Percentiles rank a stretch among this genome's conserved stretches.
phyloP scores from a whole-genome alignment of 2,888 invertebrate genomes.

The Caenorhabditis macrosperma region DNA sequence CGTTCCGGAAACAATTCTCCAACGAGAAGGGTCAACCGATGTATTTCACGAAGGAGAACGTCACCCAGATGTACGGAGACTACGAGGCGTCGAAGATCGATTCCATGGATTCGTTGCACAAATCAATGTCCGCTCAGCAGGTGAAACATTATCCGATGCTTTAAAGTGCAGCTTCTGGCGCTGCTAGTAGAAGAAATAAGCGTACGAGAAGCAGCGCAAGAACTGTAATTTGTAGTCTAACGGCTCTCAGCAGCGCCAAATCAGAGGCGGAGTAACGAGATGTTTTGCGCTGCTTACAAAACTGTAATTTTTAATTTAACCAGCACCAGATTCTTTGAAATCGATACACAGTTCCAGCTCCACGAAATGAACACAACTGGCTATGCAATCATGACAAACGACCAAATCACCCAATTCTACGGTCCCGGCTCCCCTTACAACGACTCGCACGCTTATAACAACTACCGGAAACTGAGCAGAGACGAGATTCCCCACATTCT shows the following conservation, averaged over 20 bases:
- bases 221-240: no score
- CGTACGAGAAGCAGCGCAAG: no score
- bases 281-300: no score
- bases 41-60: conserved; percentile 60
- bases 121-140: conserved; percentile 59
- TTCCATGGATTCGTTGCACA: conserved; percentile 56
- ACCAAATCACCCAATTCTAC: conserved; percentile 65
- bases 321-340: no score
- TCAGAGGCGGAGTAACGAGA: no score
- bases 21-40: conserved; percentile 59
- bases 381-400: conserved; percentile 60
- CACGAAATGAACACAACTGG: conserved; percentile 69
- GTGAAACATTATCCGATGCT: neutral
- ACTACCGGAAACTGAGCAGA: conserved; percentile 43
- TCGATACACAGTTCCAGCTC: conserved; percentile 44
- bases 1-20: conserved; percentile 45
- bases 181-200: no score
- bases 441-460: conserved; percentile 57
- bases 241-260: no score
- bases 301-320: no score
- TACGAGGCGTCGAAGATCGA: conserved; percentile 62
- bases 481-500: conserved; percentile 56
- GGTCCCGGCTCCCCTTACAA: conserved; percentile 69
- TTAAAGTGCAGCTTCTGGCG: no score
- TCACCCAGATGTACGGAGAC: conserved; percentile 60